Evolutionary conservation across 2,113 vertebrate genomes (phyloP), one percentile per base, ranked within the genome.

Genomic region (Sapajus apella): DNA sequence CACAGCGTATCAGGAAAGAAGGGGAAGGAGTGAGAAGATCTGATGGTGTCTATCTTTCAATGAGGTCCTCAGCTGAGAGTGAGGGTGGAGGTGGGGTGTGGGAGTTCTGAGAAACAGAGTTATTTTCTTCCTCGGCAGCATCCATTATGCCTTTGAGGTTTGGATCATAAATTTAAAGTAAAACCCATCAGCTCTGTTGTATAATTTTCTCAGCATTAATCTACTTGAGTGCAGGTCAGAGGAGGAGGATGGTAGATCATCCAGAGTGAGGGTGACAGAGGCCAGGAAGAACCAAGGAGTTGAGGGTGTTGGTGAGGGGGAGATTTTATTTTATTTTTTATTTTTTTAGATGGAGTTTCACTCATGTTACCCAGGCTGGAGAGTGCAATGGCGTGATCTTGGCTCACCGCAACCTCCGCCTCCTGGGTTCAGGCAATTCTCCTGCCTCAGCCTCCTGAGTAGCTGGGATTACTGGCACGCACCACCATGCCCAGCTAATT

Each of bases 171-270:
- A 95, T 94, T 87, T 91, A 85, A 88, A 94, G 77, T 68, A 81
- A 95, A 83, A 55, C 40, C 47, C 76, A 64, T 68, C 80, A 87
- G 37, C 55, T 96, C 55, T 52, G 84, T 93, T 90, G 52, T 76
- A 45, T 94, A 70, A 87, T 93, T 96, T 95, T 55, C 64, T 84
- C 89, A 73, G 35, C 88, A 73, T 76, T 81, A 84, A 83, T 90
- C 91, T 84, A 21, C 25, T 95, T n/a, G 27, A 61, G 75, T 43
- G 70, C 85, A 72, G 85, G 40, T 21, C 80, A 80, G 87, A 90
- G 70, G 70, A 83, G 70, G 75, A 86, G 58, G 75, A 30, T 35
- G 73, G 52, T 25, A 55, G 92, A 73, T 82, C 52, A 72, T 13
- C 50, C 35, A 16, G 64, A 76, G 77, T 18, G 27, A 82, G 84